A percentile compares a stretch with the other conserved stretches of the same genome.
Conservation (phyloP, 2,113 vertebrate genomes). For the Leucopternis melanops region DNA sequence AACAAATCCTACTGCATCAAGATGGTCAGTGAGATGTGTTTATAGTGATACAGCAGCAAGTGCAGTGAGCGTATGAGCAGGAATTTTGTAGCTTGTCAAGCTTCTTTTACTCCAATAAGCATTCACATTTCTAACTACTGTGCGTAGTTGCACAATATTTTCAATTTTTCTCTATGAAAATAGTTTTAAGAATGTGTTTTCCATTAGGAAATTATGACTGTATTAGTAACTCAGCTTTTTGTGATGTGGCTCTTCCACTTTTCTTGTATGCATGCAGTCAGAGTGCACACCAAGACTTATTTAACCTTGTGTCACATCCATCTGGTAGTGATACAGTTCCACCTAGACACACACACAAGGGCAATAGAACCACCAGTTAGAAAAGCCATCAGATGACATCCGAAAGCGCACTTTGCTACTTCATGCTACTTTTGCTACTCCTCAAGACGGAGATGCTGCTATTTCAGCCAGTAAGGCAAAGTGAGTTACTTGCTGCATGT, state of each 20-base stretch:
- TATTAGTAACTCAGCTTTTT: background rate
- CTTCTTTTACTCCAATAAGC: background rate
- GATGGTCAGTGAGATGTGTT: too few relatives aligned
- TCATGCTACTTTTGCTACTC: background rate
- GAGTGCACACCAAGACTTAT: background rate
- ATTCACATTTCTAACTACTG: background rate
- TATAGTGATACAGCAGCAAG: too few relatives aligned
- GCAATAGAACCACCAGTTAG: background rate
- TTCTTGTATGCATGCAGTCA: background rate
- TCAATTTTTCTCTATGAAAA: background rate
- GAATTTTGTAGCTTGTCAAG: background rate
- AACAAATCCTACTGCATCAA: too few relatives aligned
- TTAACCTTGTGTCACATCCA: background rate
- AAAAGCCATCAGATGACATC: background rate
- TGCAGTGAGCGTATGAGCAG: too few relatives aligned
- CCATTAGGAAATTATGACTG: background rate
- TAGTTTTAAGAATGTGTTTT: background rate
- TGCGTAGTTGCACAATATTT: background rate
- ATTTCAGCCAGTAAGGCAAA: background rate
- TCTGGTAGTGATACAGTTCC: background rate
- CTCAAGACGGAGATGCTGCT: background rate
- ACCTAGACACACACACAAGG: background rate
- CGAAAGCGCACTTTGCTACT: background rate
- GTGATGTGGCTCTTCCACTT: background rate
- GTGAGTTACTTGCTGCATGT: fast-evolving